A percentile compares a stretch with the other conserved stretches of the same genome.
These are phyloP conservation scores for Dolichotis patagonum DNA, from an alignment of 2,113 vertebrate species.

Conservation along the genomic window DNA sequence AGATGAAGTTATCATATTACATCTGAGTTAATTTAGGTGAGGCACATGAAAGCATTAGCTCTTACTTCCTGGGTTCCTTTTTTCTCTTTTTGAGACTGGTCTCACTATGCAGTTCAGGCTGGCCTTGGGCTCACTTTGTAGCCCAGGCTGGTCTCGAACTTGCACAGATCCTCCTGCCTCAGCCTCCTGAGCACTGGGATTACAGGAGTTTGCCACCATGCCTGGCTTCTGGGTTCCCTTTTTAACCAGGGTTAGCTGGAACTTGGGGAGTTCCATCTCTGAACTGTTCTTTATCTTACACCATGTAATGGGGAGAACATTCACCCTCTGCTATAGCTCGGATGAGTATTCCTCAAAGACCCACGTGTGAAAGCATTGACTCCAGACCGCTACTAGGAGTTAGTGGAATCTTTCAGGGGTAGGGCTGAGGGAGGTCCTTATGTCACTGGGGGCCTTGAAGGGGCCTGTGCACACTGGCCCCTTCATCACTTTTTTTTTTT, in stretches of 20 bases:
- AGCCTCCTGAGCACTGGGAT: no score
- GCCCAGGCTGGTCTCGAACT: no score
- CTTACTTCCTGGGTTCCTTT: background rate
- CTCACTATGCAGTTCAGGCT: no score
- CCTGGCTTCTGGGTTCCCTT: background rate
- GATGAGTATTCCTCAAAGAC: background rate
- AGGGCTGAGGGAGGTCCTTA: background rate
- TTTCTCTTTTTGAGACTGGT: background rate
- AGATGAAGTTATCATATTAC: no score
- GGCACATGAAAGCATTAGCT: background rate
- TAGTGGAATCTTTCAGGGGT: background rate
- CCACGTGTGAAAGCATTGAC: background rate
- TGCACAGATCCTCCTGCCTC: no score
- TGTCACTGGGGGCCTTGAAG: background rate
- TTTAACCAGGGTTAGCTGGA: background rate
- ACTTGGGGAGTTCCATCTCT: background rate
- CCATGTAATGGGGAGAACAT: background rate
- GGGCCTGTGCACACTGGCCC: background rate
- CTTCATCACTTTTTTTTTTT: background rate
- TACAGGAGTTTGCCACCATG: no score
- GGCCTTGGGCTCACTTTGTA: no score
- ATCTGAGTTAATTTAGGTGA: background rate
- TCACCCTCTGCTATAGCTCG: background rate
- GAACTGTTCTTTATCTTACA: background rate
- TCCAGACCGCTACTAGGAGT: background rate